Conservation (phyloP, 2,888 invertebrate species). For the Reticulitermes lucifugus region DNA sequence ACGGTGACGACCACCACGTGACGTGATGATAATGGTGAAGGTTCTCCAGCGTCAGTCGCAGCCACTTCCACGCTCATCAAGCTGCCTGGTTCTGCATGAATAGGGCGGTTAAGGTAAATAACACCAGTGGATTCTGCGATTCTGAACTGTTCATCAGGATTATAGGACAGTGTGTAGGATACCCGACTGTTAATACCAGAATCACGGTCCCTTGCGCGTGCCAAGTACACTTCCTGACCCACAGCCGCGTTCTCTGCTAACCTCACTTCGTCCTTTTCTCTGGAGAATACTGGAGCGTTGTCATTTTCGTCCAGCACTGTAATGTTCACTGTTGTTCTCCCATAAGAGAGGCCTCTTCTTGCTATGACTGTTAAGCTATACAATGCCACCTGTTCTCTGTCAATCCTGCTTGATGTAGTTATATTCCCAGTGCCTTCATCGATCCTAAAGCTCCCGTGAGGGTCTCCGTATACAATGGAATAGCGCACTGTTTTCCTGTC, state of each 20-base stretch:
- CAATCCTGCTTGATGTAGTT: conserved; percentile 81
- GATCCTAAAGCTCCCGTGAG: conserved; percentile 80
- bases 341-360: conserved; percentile 79
- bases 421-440: conserved; percentile 84
- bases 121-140: conserved; percentile 90
- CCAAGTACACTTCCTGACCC: conserved; percentile 91
- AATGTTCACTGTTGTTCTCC: conserved; percentile 83
- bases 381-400: conserved; percentile 82
- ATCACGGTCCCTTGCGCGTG: conserved; percentile 88
- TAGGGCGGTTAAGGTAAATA: conserved; percentile 85
- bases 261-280: conserved; percentile 81
- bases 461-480: conserved; percentile 85
- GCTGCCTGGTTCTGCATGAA: conserved; percentile 79
- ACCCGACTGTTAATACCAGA: conserved; percentile 89
- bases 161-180: conserved; percentile 83
- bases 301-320: conserved; percentile 90
- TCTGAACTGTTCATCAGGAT: conserved; percentile 83
- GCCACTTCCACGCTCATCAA: conserved; percentile 80
- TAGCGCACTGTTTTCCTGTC: conserved; percentile 69
- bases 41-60: conserved; percentile 86
- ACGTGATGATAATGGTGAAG: conserved; percentile 78
- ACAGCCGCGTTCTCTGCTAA: conserved; percentile 92
- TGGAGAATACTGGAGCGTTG: conserved; percentile 86
- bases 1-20: conserved; percentile 79
- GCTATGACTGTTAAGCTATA: conserved; percentile 88